A percentile compares a stretch with the other conserved stretches of the same genome.
Evolutionary conservation across 2,888 invertebrate genomes (phyloP).

Genomic region (Eurytoma californica): DNA sequence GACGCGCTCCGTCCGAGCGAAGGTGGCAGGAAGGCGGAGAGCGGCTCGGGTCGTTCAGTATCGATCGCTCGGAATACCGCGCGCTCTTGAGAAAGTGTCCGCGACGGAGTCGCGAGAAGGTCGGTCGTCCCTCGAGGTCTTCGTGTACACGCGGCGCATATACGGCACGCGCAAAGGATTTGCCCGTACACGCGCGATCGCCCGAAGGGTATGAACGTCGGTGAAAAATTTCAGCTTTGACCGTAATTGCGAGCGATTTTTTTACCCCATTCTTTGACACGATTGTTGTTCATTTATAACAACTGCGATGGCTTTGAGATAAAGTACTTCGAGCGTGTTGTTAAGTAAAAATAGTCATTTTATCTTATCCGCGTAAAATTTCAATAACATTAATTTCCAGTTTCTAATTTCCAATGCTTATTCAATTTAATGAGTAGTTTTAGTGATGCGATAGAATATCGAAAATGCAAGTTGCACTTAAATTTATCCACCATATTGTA

Average conservation of each 20-base stretch:
- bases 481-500: neutral
- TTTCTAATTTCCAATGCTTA: no score
- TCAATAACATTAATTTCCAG: no score
- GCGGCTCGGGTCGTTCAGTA: neutral
- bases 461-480: no score
- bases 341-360: no score
- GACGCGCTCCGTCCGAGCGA: slow-evolving; percentile 4
- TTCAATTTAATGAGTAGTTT: no score
- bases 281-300: slow-evolving; percentile 1
- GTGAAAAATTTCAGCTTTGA: slow-evolving; percentile 7
- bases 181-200: neutral
- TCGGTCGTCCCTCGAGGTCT: slow-evolving; percentile 55
- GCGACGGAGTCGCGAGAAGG: slow-evolving; percentile 56
- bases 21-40: slow-evolving; percentile 19
- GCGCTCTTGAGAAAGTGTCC: slow-evolving; percentile 44
- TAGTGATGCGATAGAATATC: no score
- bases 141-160: neutral
- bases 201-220: neutral
- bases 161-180: neutral
- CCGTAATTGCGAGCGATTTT: neutral
- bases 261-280: neutral
- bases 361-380: no score
- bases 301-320: neutral
- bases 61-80: slow-evolving; percentile 9
- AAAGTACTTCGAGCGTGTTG: no score